phyloP scores from a whole-genome alignment of 2,113 vertebrate species.

The Craseonycteris thonglongyai region DNA sequence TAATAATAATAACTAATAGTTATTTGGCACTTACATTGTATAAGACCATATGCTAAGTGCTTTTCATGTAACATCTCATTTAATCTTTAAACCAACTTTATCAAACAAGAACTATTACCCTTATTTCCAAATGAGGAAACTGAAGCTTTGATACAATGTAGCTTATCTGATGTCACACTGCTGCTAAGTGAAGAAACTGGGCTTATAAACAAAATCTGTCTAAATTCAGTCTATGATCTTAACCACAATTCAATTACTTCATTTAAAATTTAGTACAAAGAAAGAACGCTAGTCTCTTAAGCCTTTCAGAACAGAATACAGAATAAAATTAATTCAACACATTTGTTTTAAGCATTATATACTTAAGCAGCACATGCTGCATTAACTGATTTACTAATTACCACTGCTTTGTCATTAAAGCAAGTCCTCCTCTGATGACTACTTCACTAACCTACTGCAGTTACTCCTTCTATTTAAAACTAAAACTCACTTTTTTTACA shows the following conservation, averaged over 20 bases:
- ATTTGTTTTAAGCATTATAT: background rate
- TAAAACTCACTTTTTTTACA: conserved; percentile 5
- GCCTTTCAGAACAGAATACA: background rate
- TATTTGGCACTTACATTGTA: background rate
- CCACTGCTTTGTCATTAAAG: conserved; percentile 5
- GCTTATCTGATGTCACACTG: background rate
- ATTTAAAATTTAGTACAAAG: background rate
- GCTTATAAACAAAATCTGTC: background rate
- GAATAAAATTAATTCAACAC: background rate
- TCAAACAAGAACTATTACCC: background rate
- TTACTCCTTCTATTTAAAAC: background rate
- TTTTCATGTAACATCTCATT: background rate
- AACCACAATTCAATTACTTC: background rate
- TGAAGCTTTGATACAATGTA: background rate
- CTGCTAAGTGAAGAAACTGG: background rate
- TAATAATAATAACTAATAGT: background rate
- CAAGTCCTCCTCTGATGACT: background rate
- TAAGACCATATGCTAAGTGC: background rate
- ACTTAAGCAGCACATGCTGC: too few species aligned
- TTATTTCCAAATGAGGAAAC: background rate
- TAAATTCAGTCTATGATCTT: background rate
- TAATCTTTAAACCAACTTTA: conserved; percentile 5
- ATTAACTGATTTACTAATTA: background rate
- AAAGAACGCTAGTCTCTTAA: background rate
- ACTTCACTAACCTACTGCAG: background rate